Evolutionary conservation across 2,888 invertebrate genomes (phyloP).

Genomic region (Leptopilina drosophilae): DNA sequence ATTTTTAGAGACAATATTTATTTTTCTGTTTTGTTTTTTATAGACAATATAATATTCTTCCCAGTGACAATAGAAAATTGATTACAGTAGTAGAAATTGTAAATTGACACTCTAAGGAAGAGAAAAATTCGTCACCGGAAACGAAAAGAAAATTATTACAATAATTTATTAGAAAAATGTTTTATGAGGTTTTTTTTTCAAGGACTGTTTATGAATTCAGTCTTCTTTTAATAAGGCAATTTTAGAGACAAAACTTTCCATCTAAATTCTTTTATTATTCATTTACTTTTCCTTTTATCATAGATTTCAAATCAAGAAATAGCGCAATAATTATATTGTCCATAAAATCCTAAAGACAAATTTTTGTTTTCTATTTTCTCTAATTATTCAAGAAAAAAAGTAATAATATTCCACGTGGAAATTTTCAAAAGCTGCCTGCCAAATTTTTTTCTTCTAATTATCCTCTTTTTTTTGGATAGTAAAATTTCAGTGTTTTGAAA

Average conservation of each 20-base stretch:
- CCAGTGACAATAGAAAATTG: neutral
- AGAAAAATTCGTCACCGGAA: neutral
- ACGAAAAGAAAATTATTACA: neutral
- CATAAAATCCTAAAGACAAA: constrained; percentile 43
- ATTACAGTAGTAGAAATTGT: neutral
- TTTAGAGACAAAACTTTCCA: constrained; percentile 54
- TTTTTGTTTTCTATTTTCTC: neutral
- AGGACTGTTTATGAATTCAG: constrained; percentile 63
- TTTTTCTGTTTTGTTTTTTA: constrained; percentile 20
- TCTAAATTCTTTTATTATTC: constrained; percentile 25
- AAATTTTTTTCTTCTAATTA: neutral
- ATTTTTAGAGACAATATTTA: constrained; percentile 38
- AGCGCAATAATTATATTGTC: constrained; percentile 47
- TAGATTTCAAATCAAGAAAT: neutral
- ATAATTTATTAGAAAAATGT: constrained; percentile 2
- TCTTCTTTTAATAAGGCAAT: constrained; percentile 69
- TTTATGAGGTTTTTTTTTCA: neutral
- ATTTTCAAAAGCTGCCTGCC: too few species aligned
- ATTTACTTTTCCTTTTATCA: constrained; percentile 22
- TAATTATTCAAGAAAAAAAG: too few species aligned
- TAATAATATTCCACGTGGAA: too few species aligned
- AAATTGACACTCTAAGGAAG: neutral
- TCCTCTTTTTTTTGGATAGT: too few species aligned
- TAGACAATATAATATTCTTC: constrained; percentile 36
- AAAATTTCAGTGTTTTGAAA: too few species aligned